Base-by-base conservation (phyloP, 2,888 invertebrate genomes). In the Trachelus tabidus region DNA sequence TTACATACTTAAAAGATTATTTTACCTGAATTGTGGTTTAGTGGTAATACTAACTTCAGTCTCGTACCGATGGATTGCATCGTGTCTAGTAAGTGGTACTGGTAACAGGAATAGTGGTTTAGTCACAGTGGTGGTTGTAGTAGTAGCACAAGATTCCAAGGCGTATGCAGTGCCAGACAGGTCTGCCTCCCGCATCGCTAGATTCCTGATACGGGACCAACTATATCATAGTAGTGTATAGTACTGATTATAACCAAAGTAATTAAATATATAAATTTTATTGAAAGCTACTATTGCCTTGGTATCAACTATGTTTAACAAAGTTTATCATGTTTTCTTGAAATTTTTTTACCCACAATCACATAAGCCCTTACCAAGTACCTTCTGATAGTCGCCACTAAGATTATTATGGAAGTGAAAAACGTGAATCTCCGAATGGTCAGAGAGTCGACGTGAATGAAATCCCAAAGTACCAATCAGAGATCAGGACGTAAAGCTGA, bases 81-180 rank as follows among this genome's bases (percentile, higher is more conserved):
- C 23, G 56, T 56, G 56, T 23, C 23, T 56, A 23, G 56, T 56
- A 56, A 56, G 56, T 56, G 23, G 56, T 56, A 23, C 56, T 56
- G 56, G 56, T 56, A 56, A 56, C 56, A 56, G 15, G 56, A 23
- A 56, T 56, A 56, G 56, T 56, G 9, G 56, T 56, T 56, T 56
- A 56, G 56, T 56, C 23, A 23, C 56, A 9, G 56, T 3, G 23
- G 9, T 56, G 56, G 23, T 56, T 2, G 56, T 56, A 56, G 56
- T 56, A 23, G 56, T 23, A 80, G 76, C 75, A 77, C 79, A 79
- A 81, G 81, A 86, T 86, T 83, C 85, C 87, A 78, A 84, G 80
- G 87, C 82, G 86, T 87, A 81, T 83, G 80, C 79, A 56, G 56
- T 56, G 76, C 68, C 76, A 78, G 82, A 69, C 79, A 81, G 78